Conservation (phyloP, 2,797 vertebrate species). For the Crypturellus tataupa region DNA sequence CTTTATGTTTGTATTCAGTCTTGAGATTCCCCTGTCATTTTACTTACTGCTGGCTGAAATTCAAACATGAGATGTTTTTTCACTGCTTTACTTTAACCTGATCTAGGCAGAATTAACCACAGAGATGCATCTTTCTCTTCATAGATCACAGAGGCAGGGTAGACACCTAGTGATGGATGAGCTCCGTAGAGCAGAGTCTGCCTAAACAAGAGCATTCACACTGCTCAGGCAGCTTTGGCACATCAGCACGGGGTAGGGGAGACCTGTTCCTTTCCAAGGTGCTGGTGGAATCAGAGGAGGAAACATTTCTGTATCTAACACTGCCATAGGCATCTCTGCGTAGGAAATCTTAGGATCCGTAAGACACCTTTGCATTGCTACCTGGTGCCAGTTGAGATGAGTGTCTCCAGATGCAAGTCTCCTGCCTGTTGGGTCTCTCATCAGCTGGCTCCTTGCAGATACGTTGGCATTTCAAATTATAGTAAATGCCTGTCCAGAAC, state of each 20-base stretch:
- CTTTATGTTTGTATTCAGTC: background rate
- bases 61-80: background rate
- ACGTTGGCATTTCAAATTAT: background rate
- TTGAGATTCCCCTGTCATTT: background rate
- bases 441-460: background rate
- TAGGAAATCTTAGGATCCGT: background rate
- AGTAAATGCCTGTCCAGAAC: background rate
- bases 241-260: background rate
- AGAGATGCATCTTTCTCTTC: background rate
- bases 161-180: background rate
- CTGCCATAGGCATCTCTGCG: background rate
- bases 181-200: background rate
- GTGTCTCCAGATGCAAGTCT: background rate
- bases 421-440: background rate
- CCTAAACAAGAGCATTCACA: background rate
- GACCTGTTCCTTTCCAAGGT: background rate
- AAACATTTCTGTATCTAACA: background rate
- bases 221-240: background rate
- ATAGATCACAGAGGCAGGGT: background rate
- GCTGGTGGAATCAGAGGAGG: background rate
- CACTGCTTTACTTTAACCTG: background rate
- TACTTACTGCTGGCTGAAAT: background rate
- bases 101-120: background rate
- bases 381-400: background rate
- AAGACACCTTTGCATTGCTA: background rate